Conservation (phyloP, 2,113 vertebrate genomes). For the Dasyornis broadbenti region DNA sequence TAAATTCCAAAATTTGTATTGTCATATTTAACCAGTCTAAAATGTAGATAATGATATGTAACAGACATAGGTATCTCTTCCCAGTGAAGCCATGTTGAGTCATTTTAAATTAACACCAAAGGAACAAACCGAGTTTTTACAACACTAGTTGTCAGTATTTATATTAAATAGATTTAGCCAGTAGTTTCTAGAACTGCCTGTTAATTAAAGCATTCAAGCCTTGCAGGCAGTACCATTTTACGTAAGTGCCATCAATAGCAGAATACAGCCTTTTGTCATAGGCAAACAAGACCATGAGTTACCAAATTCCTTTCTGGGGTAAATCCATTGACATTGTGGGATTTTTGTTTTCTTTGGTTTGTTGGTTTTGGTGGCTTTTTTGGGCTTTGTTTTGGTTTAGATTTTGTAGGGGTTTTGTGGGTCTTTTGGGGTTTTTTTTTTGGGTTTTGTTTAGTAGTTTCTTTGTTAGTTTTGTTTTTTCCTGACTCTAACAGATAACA, state of each 20-base stretch:
- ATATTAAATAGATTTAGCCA: constrained; percentile 22
- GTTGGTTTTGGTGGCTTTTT: not conserved
- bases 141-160: constrained; percentile 31
- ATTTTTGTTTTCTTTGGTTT: not conserved
- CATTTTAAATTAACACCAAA: not conserved
- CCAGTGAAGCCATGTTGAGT: not conserved
- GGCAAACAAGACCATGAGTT: not conserved
- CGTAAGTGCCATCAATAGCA: not conserved
- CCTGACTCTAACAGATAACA: not conserved
- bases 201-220: constrained; percentile 1
- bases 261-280: not conserved
- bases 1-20: not conserved
- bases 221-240: constrained; percentile 29
- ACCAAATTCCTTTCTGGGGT: not conserved
- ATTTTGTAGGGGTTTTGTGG: not conserved
- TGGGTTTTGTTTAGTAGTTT: not conserved
- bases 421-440: not conserved
- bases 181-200: constrained; percentile 22
- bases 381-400: not conserved
- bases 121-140: not conserved
- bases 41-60: not conserved
- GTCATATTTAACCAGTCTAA: not conserved
- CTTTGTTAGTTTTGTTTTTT: not conserved
- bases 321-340: not conserved
- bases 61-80: not conserved